A percentile compares a stretch with the other conserved stretches of the same genome.
Conservation (phyloP, 2,113 vertebrate genomes). For the Pelodiscus sinensis region DNA sequence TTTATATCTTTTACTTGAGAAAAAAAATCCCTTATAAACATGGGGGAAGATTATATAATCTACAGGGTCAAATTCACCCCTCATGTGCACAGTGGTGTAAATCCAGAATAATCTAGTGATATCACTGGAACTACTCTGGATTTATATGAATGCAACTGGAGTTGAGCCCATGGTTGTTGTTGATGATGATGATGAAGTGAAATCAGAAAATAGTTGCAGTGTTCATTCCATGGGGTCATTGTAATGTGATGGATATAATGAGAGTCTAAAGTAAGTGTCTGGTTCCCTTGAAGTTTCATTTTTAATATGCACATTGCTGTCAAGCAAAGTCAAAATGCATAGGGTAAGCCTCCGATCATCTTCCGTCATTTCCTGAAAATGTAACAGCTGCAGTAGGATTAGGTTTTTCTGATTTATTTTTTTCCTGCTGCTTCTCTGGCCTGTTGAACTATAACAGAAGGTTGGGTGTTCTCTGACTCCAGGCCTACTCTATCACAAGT, state of each 20-base stretch:
- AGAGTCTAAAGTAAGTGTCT: rapidly evolving
- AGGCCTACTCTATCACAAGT: neutral
- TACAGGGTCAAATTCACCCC: neutral
- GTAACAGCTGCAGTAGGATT: slow-evolving; percentile 41
- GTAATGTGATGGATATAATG: rapidly evolving
- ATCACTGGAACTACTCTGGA: neutral
- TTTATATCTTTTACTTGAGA: neutral
- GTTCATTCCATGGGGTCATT: rapidly evolving
- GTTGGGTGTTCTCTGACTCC: slow-evolving; percentile 50
- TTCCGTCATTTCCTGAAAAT: neutral
- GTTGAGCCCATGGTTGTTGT: no score
- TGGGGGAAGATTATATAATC: neutral
- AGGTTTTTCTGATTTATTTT: slow-evolving; percentile 45
- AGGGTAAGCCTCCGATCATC: slow-evolving; percentile 32
- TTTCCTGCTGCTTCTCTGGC: slow-evolving; percentile 48
- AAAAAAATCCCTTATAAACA: neutral
- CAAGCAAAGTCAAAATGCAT: slow-evolving; percentile 38
- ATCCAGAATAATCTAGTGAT: neutral
- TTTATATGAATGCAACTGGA: neutral
- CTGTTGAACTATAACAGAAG: slow-evolving; percentile 21
- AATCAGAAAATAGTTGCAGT: neutral
- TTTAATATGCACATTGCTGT: neutral
- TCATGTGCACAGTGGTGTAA: neutral
- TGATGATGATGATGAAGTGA: neutral
- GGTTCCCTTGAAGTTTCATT: neutral